A percentile compares a stretch with the other conserved stretches of the same genome.
phyloP scores from a whole-genome alignment of 1,140 invertebrate genomes.

The Scaptodrosophila lebanonensis region DNA sequence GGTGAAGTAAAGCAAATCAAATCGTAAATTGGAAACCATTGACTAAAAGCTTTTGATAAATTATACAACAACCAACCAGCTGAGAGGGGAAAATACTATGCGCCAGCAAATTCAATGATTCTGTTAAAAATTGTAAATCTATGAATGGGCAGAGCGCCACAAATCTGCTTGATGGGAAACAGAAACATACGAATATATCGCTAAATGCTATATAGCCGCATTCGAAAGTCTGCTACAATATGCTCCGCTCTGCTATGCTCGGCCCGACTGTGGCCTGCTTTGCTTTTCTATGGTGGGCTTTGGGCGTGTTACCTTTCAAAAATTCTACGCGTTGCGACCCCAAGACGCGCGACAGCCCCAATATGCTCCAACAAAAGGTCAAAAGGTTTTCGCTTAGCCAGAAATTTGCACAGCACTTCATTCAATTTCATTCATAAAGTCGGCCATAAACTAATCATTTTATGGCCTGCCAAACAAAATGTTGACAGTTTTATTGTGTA shows the following conservation, averaged over 20 bases:
- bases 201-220: too few relatives aligned
- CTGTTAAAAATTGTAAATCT: slow-evolving; percentile 40
- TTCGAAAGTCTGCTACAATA: too few relatives aligned
- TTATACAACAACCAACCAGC: slow-evolving; percentile 33
- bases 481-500: slow-evolving; percentile 57
- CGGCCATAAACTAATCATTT: slow-evolving; percentile 51
- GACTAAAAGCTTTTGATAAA: slow-evolving; percentile 75
- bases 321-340: too few relatives aligned
- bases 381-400: slow-evolving; percentile 34
- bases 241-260: too few relatives aligned
- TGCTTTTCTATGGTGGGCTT: too few relatives aligned
- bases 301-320: too few relatives aligned
- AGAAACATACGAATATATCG: slow-evolving; percentile 43
- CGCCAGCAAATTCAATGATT: slow-evolving; percentile 42
- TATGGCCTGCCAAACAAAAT: slow-evolving; percentile 56
- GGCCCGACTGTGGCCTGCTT: slow-evolving; percentile 45
- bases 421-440: slow-evolving; percentile 20
- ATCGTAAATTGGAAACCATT: slow-evolving; percentile 73
- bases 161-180: slow-evolving; percentile 63
- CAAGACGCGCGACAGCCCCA: too few relatives aligned
- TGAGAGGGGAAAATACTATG: slow-evolving; percentile 21
- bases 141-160: slow-evolving; percentile 48
- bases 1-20: slow-evolving; percentile 35
- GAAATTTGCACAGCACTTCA: slow-evolving; percentile 43
- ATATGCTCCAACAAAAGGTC: slow-evolving; percentile 29